phyloP scores from a whole-genome alignment of 2,888 invertebrate genomes.

The Ptychoptera albimana region DNA sequence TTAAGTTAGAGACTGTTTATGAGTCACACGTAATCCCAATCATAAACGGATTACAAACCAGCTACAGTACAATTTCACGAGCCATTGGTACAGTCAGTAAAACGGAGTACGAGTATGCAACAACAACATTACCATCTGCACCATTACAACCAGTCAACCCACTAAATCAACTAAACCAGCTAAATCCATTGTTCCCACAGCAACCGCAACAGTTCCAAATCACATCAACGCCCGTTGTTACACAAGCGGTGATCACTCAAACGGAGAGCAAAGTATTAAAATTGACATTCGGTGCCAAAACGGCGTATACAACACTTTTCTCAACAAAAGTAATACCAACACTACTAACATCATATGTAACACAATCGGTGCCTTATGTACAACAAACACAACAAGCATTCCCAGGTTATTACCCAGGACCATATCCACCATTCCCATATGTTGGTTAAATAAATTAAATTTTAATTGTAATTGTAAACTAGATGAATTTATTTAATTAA shows the following conservation, averaged over 20 bases:
- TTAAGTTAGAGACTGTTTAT: conserved; percentile 61
- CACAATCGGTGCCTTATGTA: conserved; percentile 53
- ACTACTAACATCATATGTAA: conserved; percentile 65
- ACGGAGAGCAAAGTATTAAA: conserved; percentile 71
- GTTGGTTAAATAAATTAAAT: conserved; percentile 38
- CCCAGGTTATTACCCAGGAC: conserved; percentile 63
- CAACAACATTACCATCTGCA: conserved; percentile 49
- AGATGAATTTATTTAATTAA: too few relatives aligned
- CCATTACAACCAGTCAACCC: conserved; percentile 24
- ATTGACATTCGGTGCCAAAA: conserved; percentile 81
- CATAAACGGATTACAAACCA: conserved; percentile 56
- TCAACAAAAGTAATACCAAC: conserved; percentile 73
- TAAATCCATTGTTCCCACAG: conserved; percentile 38
- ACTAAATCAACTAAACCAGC: conserved; percentile 31
- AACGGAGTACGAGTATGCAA: conserved; percentile 63
- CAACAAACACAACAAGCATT: conserved; percentile 50
- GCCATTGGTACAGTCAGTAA: conserved; percentile 62
- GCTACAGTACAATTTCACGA: conserved; percentile 62
- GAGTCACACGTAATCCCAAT: conserved; percentile 71
- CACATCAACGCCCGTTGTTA: conserved; percentile 64
- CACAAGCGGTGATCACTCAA: conserved; percentile 61
- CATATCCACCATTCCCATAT: conserved; percentile 59
- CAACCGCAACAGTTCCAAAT: conserved; percentile 54
- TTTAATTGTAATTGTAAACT: not conserved
- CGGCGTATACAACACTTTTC: conserved; percentile 71